Evolutionary conservation across 2,797 vertebrate genomes (phyloP), one percentile per base, ranked within the genome.

Genomic region (Strix occidentalis): DNA sequence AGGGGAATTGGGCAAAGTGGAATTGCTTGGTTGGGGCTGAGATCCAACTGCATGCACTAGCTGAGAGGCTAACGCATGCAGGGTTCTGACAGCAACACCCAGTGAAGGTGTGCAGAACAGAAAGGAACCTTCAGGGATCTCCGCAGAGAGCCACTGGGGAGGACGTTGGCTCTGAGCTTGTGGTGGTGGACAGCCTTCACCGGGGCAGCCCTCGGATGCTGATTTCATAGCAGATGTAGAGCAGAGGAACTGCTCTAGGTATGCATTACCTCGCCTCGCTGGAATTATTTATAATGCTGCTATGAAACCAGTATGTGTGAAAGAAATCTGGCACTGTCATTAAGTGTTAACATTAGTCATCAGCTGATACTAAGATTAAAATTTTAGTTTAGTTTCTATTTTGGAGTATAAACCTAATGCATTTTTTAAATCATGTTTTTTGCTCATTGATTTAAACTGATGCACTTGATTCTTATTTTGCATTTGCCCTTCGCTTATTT

Each of bases 401-500:
- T 88, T 86, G 65, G 46, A 83, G 35, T 21, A 43, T 50, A 89
- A 91, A 85, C 37, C 41, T 74, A 58, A 83, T n/a, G n/a, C 41
- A 88, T 88, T 88, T 86, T 92, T 94, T 4, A 90, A 60, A 54
- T 60, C 12, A 5, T 48, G 24, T 1, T 3, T 15, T 94, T 88
- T 88, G 33, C 45, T 93, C 61, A 35, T 68, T 84, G 71, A 80
- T 90, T 80, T 66, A 45, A 84, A 88, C 21, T 31, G 72, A 81
- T 68, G 69, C 37, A 39, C 41, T 87, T 53, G 26, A 60, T 78
- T 91, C 69, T 75, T 76, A 72, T 57, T 90, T 87, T 76, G 70
- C 58, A 58, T 69, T 90, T 92, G 78, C 58, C 87, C 74, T 95
- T 84, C 90, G 33, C 61, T 53, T 87, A 37, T 31, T 90, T 86